Base-by-base conservation (phyloP, 2,113 vertebrate genomes). In the Eretmochelys imbricata region DNA sequence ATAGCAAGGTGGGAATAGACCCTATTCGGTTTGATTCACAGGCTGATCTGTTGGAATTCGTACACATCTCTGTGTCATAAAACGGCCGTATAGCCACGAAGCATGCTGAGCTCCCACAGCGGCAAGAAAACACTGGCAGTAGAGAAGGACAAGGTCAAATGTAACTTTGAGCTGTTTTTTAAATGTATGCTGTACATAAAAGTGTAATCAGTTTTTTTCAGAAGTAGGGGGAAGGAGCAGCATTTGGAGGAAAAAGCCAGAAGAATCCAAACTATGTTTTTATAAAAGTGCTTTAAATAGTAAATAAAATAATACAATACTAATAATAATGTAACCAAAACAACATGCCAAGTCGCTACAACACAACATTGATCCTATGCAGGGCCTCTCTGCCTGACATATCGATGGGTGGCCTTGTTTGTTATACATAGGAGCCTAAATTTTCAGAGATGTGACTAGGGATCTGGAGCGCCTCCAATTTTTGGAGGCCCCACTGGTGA, bases 71-170 rank as follows among this genome's bases (percentile, higher is more conserved):
- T 88, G 62, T 75, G 53, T 82, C 90, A 87, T 83, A 92, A 91
- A 92, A 49, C 25, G 22, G 72, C 79, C 69, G 78, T 83, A 84
- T 83, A 53, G 38, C 59, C 57, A 48, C 19, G 35, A 55, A n/a
- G 51, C 76, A 42, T 79, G 59, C 20, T 79, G 54, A 38, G 55
- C 53, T 79, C 90, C 85, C 80, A 53, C 38, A 53, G 85, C 14
- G 46, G 49, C 85, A 78, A 20, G 65, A 78, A 88, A 49, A 24
- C 85, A 38, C 27, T 79, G 42, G 80, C n/a, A 22, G 19, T 38
- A 83, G 69, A 65, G 78, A 92, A 83, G 69, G 48, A 92, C 85
- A 88, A 92, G 90, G 90, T 83, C 85, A 88, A 79, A 84, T 83
- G 80, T 88, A 92, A 88, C 90, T 87, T 80, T 88, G 69, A 53